Percentiles rank a stretch among this genome's conserved stretches.
Evolutionary conservation across 2,888 invertebrate species (phyloP).

Genomic region (Euzophera pinguis): DNA sequence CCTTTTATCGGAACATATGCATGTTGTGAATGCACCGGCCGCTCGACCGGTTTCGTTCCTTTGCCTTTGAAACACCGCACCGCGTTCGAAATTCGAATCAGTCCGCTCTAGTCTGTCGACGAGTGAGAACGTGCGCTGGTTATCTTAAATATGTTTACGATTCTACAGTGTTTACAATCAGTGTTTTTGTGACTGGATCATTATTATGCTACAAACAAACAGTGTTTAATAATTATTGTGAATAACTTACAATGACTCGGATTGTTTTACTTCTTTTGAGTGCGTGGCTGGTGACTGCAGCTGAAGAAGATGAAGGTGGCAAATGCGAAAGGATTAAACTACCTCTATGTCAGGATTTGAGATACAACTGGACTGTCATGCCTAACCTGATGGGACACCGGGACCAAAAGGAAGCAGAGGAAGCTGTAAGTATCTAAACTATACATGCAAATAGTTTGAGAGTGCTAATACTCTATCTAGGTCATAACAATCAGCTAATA

Average conservation of each 20-base stretch:
- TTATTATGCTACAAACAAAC: slow-evolving; percentile 52
- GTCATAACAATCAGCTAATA: too few relatives aligned
- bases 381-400: slow-evolving; percentile 91
- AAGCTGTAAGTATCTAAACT: slow-evolving; percentile 80
- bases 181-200: slow-evolving; percentile 53
- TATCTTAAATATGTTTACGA: slow-evolving; percentile 56
- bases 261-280: slow-evolving; percentile 56
- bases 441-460: background rate
- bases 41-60: slow-evolving; percentile 66
- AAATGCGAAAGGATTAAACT: slow-evolving; percentile 90
- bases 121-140: slow-evolving; percentile 36
- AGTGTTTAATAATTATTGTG: slow-evolving; percentile 43
- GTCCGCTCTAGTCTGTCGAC: slow-evolving; percentile 47
- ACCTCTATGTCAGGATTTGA: slow-evolving; percentile 89
- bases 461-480: too few relatives aligned
- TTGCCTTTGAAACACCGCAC: slow-evolving; percentile 64
- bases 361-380: slow-evolving; percentile 92
- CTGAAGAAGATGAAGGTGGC: slow-evolving; percentile 66
- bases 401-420: slow-evolving; percentile 89
- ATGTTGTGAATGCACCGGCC: slow-evolving; percentile 64
- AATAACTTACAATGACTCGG: slow-evolving; percentile 56
- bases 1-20: slow-evolving; percentile 76
- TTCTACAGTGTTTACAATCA: slow-evolving; percentile 43
- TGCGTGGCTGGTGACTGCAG: slow-evolving; percentile 58
- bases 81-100: slow-evolving; percentile 56